Evolutionary conservation across 1,140 invertebrate species (phyloP).

Genomic region (Antheraea mylitta): DNA sequence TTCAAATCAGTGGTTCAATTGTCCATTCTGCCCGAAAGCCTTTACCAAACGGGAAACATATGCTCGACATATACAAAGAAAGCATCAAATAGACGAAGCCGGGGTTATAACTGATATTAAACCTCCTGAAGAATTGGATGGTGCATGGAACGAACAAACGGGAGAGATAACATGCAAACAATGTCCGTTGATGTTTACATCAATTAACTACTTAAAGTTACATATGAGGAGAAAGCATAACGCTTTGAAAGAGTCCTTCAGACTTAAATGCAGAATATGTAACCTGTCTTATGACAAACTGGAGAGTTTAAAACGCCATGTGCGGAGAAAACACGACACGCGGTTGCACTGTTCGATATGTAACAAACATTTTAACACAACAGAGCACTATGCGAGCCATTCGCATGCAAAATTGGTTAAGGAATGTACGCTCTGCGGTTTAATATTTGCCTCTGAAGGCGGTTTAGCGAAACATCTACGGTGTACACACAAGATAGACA

Average conservation of each 20-base stretch:
- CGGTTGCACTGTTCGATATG: conserved; percentile 57
- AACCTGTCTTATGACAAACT: conserved; percentile 67
- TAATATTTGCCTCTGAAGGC: conserved; percentile 63
- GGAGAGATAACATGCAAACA: conserved; percentile 62
- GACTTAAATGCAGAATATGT: conserved; percentile 64
- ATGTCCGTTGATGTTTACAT: conserved; percentile 63
- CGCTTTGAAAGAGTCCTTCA: conserved; percentile 58
- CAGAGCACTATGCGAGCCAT: conserved; percentile 58
- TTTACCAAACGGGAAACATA: conserved; percentile 66
- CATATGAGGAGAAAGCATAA: conserved; percentile 72
- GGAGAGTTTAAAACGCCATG: conserved; percentile 65
- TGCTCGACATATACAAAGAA: conserved; percentile 63
- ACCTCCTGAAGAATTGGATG: conserved; percentile 27
- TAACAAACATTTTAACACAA: conserved; percentile 60
- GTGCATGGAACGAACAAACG: conserved; percentile 45
- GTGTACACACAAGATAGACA: conserved; percentile 61
- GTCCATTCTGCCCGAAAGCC: conserved; percentile 64
- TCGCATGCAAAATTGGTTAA: conserved; percentile 54
- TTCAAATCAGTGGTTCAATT: conserved; percentile 53
- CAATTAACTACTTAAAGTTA: conserved; percentile 55
- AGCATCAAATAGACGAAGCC: conserved; percentile 52
- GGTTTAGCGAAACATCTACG: conserved; percentile 63
- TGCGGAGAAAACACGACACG: conserved; percentile 64
- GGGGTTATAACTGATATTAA: conserved; percentile 22
- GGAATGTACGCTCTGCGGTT: conserved; percentile 59